Evolutionary conservation across 2,113 vertebrate genomes (phyloP), one percentile per base, ranked within the genome.

Genomic region (Recurvirostra avosetta): DNA sequence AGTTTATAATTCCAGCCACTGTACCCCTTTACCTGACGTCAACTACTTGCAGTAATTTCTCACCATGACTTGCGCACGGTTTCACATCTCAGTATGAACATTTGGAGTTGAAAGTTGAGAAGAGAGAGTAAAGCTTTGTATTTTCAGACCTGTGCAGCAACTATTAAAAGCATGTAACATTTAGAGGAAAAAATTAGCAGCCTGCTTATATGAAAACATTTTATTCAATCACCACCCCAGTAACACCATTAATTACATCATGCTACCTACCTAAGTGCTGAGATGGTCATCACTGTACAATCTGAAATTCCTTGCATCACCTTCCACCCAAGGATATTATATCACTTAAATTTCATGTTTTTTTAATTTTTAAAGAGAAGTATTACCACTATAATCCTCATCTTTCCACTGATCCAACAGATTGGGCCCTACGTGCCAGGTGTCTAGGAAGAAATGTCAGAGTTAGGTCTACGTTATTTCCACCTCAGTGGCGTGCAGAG

Each of bases 21-120:
- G 9, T 11, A 29, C 15, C 29, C n/a, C 47, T 67, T 67, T 56
- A 45, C 20, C 27, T 34, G 38, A 43, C 4, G 0, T 85, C 21
- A 63, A 43, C 47, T 52, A 36, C 41, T 36, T 62, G 11, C 29
- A 67, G 1, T 22, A 8, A 41, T n/a, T 59, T 63, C 59, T 79
- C 52, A n/a, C 27, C 10, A 22, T 5, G 15, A 40, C 32, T 56
- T 47, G 11, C 0, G 0, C n/a, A 9, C 1, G 19, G 61, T 55
- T 71, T 38, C 52, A 10, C 17, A 71, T 19, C 40, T 76, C 53
- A 9, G 9, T 13, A 66, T 4, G 21, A 80, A 36, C 19, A 45
- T 43, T 12, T 53, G 34, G 19, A 50, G 65, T n/a, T 36, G 27
- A 32, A 62, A 70, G 19, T 34, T 75, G 43, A 66, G 25, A n/a